These are phyloP conservation scores for Synergus japonicus DNA, from an alignment of 2,888 invertebrate species.

Conservation along the genomic window DNA sequence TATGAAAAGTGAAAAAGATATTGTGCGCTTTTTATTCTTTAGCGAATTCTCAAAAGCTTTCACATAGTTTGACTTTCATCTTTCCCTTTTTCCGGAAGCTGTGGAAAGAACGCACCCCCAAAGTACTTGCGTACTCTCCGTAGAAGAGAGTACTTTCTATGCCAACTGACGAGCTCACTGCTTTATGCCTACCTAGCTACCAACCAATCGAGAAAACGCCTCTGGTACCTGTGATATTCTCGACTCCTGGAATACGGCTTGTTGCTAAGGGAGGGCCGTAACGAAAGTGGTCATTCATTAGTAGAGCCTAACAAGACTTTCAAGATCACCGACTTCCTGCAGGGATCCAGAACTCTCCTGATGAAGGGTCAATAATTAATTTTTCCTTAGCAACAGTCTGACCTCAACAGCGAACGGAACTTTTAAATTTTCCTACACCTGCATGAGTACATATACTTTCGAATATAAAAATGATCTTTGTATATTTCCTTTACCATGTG, in stretches of 20 bases:
- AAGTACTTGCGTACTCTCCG: constrained; percentile 26
- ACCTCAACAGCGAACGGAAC: not conserved
- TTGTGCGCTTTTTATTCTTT: not conserved
- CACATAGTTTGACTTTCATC: constrained; percentile 20
- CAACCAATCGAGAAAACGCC: constrained; percentile 39
- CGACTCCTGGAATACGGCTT: constrained; percentile 14
- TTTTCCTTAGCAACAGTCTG: not conserved
- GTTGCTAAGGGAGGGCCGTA: constrained; percentile 39
- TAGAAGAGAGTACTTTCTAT: constrained; percentile 33
- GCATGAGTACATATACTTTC: not conserved
- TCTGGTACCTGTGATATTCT: constrained; percentile 39
- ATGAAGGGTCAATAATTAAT: constrained; percentile 16
- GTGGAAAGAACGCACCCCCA: constrained; percentile 28
- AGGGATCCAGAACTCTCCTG: not conserved
- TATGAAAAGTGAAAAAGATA: not conserved
- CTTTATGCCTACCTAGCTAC: constrained; percentile 13
- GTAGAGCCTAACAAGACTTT: constrained; percentile 29
- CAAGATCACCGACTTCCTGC: constrained; percentile 11
- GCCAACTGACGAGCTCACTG: constrained; percentile 31
- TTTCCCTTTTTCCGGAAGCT: constrained; percentile 23
- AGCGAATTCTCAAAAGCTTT: not conserved
- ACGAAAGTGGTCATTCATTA: constrained; percentile 39
- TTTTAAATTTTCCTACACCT: not conserved
- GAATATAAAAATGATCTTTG: not conserved
- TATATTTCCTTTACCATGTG: too few relatives aligned